Evolutionary conservation across 2,888 invertebrate genomes (phyloP), one percentile per base, ranked within the genome.

Genomic region (Platypus cylindrus): DNA sequence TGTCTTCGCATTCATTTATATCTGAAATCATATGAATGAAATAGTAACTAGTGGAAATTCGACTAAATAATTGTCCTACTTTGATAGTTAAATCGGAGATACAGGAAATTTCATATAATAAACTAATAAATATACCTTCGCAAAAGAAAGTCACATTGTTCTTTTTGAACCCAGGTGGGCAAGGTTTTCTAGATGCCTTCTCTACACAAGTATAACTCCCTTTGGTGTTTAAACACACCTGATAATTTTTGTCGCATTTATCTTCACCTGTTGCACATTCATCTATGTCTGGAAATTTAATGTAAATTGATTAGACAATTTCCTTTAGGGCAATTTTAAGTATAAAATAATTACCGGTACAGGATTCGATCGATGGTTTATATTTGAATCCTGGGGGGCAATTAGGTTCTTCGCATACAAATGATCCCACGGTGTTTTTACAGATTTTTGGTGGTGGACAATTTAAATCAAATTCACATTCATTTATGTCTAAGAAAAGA

Each of bases 1-100:
- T 73, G 25, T 68, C 62, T 1, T 65, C 63, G 50, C 87, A 87
- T 58, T 87, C 87, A 54, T 86, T 76, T 46, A 85, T 72, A 62
- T 86, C 86, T 85, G 37, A 12, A 43, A 42, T 28, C 12, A 8
- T 24, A 23, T n/a, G n/a, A n/a, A n/a, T n/a, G n/a, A n/a, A n/a
- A n/a, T n/a, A n/a, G n/a, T n/a, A n/a, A n/a, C n/a, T n/a, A n/a
- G n/a, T n/a, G n/a, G n/a, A n/a, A n/a, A n/a, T n/a, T n/a, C n/a
- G n/a, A n/a, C n/a, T n/a, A n/a, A n/a, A n/a, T n/a, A n/a, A n/a
- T n/a, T n/a, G n/a, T n/a, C n/a, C n/a, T n/a, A n/a, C n/a, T n/a
- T n/a, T n/a, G n/a, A n/a, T n/a, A n/a, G n/a, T n/a, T n/a, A n/a
- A n/a, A n/a, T n/a, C n/a, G n/a, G n/a, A n/a, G n/a, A n/a, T n/a